Evolutionary conservation across 2,888 invertebrate genomes (phyloP).

Genomic region (Ornithoptera alexandrae): DNA sequence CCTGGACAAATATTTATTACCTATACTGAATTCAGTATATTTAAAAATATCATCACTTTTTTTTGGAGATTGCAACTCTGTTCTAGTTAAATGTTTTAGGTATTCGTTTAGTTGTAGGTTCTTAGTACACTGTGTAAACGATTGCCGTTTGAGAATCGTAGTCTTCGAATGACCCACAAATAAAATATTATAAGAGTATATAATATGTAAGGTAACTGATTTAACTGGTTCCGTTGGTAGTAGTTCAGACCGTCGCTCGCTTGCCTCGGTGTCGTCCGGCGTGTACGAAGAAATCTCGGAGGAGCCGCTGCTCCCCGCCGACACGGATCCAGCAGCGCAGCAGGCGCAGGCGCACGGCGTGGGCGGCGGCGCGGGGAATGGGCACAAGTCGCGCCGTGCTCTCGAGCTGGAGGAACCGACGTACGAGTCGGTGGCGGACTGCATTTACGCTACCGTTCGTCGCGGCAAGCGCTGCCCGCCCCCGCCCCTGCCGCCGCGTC

Average conservation of each 20-base stretch:
- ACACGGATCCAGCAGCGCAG: neutral
- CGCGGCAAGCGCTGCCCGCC: slow-evolving; percentile 49
- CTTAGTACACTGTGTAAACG: too few relatives aligned
- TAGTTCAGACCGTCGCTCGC: slow-evolving; percentile 69
- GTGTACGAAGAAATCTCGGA: slow-evolving; percentile 86
- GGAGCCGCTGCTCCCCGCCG: slow-evolving; percentile 37
- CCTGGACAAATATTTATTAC: too few relatives aligned
- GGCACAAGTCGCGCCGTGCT: slow-evolving; percentile 13
- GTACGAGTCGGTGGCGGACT: slow-evolving; percentile 67
- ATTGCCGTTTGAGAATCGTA: too few relatives aligned
- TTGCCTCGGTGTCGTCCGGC: slow-evolving; percentile 82
- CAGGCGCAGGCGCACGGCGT: neutral
- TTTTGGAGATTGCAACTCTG: too few relatives aligned
- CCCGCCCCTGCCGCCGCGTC: slow-evolving; percentile 51
- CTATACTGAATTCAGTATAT: too few relatives aligned
- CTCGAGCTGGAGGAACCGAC: slow-evolving; percentile 52
- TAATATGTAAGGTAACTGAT: too few relatives aligned
- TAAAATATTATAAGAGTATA: too few relatives aligned
- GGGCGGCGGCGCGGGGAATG: neutral
- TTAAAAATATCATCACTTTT: too few relatives aligned
- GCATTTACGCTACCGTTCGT: slow-evolving; percentile 57
- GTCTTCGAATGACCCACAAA: too few relatives aligned
- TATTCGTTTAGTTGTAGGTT: too few relatives aligned
- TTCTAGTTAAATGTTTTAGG: too few relatives aligned
- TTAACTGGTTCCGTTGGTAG: slow-evolving; percentile 36